phyloP scores from a whole-genome alignment of 1,140 invertebrate genomes.

The Bombus breviceps region DNA sequence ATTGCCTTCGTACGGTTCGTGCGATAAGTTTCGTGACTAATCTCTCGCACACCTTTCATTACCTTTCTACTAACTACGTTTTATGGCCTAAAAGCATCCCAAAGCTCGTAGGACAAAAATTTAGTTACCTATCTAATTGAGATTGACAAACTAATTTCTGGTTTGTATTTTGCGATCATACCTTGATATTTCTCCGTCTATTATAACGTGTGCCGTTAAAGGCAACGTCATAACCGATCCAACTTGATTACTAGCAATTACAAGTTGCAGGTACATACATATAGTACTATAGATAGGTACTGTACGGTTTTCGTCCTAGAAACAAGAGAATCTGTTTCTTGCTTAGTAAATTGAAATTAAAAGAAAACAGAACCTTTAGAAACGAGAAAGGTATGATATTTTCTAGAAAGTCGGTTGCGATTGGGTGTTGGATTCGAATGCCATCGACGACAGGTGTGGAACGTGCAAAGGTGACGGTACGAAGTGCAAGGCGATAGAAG shows the following conservation, averaged over 20 bases:
- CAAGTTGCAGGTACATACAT: neutral
- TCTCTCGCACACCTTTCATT: neutral
- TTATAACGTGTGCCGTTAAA: too few relatives aligned
- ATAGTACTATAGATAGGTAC: too few relatives aligned
- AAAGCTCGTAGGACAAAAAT: too few relatives aligned
- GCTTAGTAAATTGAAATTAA: neutral
- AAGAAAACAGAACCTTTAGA: neutral
- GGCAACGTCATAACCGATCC: too few relatives aligned
- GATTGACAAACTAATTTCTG: neutral
- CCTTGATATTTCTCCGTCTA: too few relatives aligned
- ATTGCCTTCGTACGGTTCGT: neutral
- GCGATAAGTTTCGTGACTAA: neutral
- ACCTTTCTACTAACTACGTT: neutral
- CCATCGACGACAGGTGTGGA: constrained; percentile 87
- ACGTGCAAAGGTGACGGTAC: constrained; percentile 88
- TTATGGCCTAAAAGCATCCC: neutral
- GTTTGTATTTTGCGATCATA: too few relatives aligned
- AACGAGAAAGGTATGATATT: constrained; percentile 15
- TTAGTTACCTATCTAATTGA: neutral
- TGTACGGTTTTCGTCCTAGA: too few relatives aligned
- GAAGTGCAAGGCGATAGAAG: constrained; percentile 82
- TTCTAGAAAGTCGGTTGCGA: constrained; percentile 87
- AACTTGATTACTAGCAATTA: neutral
- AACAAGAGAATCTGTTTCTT: too few relatives aligned
- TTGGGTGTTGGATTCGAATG: constrained; percentile 85